These are phyloP conservation scores for Chloroceryle inda DNA, from an alignment of 2,797 vertebrate species.

Conservation along the genomic window DNA sequence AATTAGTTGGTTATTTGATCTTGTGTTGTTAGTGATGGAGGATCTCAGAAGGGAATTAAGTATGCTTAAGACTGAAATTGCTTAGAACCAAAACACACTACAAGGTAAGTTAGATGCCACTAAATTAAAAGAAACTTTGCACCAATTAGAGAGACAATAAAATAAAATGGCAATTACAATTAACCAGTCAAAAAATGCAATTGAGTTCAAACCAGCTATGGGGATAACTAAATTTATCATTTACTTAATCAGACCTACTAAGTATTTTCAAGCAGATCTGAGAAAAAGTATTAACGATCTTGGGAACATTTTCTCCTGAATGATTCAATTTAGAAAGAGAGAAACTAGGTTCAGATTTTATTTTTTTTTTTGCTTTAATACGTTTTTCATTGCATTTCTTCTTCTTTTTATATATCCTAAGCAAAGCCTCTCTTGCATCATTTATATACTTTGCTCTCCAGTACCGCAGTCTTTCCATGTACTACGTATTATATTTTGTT, in stretches of 20 bases:
- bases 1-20: conserved; percentile 81
- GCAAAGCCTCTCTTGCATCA: background rate
- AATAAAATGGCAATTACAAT: conserved; percentile 16
- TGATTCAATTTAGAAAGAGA: background rate
- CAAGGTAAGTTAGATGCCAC: conserved; percentile 61
- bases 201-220: background rate
- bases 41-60: conserved; percentile 76
- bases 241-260: background rate
- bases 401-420: background rate
- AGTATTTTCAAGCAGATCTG: background rate
- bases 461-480: background rate
- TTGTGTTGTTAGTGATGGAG: conserved; percentile 67
- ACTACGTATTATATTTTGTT: background rate
- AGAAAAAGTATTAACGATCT: background rate
- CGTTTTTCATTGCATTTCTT: background rate
- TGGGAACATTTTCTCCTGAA: background rate
- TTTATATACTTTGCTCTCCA: background rate
- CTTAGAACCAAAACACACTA: conserved; percentile 68
- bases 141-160: conserved; percentile 40
- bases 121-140: conserved; percentile 65
- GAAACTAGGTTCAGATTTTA: background rate
- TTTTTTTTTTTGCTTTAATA: background rate
- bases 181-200: background rate
- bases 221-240: conserved; percentile 37
- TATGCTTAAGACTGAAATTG: conserved; percentile 77